Percentiles rank a stretch among this genome's conserved stretches.
Evolutionary conservation across 2,797 vertebrate species (phyloP).

Genomic region (Helarctos malayanus): DNA sequence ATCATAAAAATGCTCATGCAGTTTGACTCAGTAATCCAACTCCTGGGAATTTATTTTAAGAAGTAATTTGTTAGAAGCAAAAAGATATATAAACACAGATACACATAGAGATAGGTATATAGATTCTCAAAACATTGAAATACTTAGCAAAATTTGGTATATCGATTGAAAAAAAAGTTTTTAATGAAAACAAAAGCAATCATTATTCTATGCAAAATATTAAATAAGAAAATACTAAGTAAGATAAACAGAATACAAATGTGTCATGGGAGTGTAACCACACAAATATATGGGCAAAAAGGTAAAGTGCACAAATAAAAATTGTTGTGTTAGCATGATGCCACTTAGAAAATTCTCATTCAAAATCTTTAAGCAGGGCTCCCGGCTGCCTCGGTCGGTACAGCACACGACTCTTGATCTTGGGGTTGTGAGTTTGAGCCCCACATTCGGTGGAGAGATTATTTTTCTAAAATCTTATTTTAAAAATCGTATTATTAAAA

Average conservation of each 20-base stretch:
- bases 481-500: not conserved
- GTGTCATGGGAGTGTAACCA: not conserved
- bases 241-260: slow-evolving; percentile 4
- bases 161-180: not conserved
- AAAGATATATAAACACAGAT: not conserved
- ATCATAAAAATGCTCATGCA: not conserved
- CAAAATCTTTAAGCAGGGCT: not conserved
- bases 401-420: not conserved
- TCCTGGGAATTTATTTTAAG: slow-evolving; percentile 16
- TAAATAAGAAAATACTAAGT: slow-evolving; percentile 36
- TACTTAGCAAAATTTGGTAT: not conserved
- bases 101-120: not conserved
- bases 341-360: slow-evolving; percentile 5
- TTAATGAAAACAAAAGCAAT: slow-evolving; percentile 32
- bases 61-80: slow-evolving; percentile 18
- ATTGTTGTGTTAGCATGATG: not conserved
- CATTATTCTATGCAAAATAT: not conserved
- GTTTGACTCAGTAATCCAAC: not conserved
- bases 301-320: slow-evolving; percentile 20
- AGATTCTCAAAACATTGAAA: not conserved
- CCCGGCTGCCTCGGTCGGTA: not conserved
- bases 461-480: not conserved
- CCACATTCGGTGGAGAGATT: not conserved
- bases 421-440: not conserved
- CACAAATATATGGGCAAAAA: not conserved